Evolutionary conservation across 2,797 vertebrate species (phyloP), one percentile per base, ranked within the genome.

Genomic region (Micromesistius poutassou): DNA sequence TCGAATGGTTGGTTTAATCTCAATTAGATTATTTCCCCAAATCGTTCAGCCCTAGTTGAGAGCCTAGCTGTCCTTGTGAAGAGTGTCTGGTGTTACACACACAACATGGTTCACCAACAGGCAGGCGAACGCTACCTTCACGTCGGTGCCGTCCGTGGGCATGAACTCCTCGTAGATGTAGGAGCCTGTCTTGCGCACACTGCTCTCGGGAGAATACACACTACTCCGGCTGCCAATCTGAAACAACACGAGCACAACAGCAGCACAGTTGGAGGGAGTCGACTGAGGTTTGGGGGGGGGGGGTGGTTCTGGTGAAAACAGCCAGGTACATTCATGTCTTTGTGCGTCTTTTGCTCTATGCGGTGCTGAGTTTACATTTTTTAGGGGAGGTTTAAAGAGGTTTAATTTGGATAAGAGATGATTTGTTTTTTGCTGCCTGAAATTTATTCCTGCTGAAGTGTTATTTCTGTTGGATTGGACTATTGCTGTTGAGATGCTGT

Each of bases 131-230:
- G 25, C 7, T 90, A 98, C 98, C 97, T 99, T 99, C 10, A 99
- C 98, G 81, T 99, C 98, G 0, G 98, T 99, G 84, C 98, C 98
- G 70, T 99, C 98, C 0, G 98, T 99, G n/a, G 98, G 96, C 98
- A 99, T 99, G 89, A 99, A 99, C 83, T 99, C 97, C 87, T 99
- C 98, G n/a, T 99, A 99, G 87, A 99, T 99, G 91, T 99, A 99
- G 0, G 98, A 99, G 16, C 98, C 98, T 0, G 98, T 99, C 91
- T 99, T 99, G 83, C 98, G 95, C 83, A 99, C 98, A 0, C 89
- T 96, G 95, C 96, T 99, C 93, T 99, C 98, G 3, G 98, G 97
- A 5, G 98, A 99, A 88, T 99, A 99, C 74, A 99, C 98, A 0
- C 98, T 99, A 88, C 97, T 99, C 28, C 98, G 94, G 87, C 98